Conservation (phyloP, 2,888 invertebrate species). For the Onchidella celtica region DNA sequence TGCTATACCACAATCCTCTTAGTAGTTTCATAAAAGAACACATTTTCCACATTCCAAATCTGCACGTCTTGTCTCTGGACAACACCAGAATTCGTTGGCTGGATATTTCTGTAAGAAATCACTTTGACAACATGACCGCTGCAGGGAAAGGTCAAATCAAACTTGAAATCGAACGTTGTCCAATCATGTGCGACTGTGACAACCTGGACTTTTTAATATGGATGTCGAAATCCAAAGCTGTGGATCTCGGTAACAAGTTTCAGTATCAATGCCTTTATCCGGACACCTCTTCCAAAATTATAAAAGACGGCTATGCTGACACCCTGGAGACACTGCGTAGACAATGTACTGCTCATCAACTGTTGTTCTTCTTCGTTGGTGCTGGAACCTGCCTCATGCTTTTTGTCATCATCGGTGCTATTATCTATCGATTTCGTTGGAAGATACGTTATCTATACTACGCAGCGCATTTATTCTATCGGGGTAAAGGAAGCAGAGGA, state of each 20-base stretch:
- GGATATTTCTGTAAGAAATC: not conserved
- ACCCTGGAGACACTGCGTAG: not conserved
- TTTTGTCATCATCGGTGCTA: not conserved
- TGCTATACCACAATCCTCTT: not conserved
- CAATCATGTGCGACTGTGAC: not conserved
- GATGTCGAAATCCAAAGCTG: not conserved
- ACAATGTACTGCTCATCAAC: not conserved
- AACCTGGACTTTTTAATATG: not conserved
- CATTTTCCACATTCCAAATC: not conserved
- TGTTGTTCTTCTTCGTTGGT: not conserved
- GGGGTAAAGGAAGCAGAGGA: not conserved
- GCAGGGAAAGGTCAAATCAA: not conserved
- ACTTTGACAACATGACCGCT: not conserved
- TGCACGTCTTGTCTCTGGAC: not conserved
- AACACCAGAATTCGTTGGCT: not conserved
- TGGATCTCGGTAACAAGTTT: not conserved
- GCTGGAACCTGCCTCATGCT: not conserved
- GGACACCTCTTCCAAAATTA: not conserved
- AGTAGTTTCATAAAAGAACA: not conserved
- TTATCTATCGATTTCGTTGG: slow-evolving; percentile 11
- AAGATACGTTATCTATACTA: slow-evolving; percentile 20
- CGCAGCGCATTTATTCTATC: not conserved
- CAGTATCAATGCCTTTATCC: not conserved
- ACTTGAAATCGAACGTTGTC: not conserved
- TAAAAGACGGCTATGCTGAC: not conserved